phyloP scores from a whole-genome alignment of 2,797 vertebrate species.

The Serranus cabrilla region DNA sequence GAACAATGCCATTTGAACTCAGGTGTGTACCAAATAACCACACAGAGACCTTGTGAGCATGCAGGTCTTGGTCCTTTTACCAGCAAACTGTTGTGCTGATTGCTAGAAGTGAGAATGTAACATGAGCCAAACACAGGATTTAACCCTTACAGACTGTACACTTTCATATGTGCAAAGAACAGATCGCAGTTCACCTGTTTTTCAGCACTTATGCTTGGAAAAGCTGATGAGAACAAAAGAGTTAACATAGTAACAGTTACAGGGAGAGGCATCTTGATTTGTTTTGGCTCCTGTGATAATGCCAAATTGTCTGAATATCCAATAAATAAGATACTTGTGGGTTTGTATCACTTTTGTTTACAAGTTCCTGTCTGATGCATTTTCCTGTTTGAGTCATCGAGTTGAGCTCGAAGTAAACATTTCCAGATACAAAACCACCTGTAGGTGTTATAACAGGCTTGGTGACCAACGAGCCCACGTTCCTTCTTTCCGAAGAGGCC shows the following conservation, averaged over 20 bases:
- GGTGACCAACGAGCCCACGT: not conserved
- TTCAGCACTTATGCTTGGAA: slow-evolving; percentile 1
- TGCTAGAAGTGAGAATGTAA: slow-evolving; percentile 9
- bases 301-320: not conserved
- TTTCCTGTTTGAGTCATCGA: too few relatives aligned
- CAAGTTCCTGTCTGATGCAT: not conserved
- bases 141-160: slow-evolving; percentile 24
- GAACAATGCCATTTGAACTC: slow-evolving; percentile 40
- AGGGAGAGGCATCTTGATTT: not conserved
- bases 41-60: not conserved
- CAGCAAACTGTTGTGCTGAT: slow-evolving; percentile 1
- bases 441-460: slow-evolving; percentile 7
- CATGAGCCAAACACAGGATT: slow-evolving; percentile 18
- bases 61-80: slow-evolving; percentile 8
- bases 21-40: slow-evolving; percentile 2
- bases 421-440: slow-evolving; percentile 8
- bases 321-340: not conserved
- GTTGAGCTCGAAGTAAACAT: not conserved
- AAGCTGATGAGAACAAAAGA: not conserved
- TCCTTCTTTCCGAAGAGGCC: not conserved
- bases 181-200: slow-evolving; percentile 18
- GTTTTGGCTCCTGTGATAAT: not conserved
- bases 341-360: slow-evolving; percentile 9
- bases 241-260: not conserved
- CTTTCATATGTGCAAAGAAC: slow-evolving; percentile 7